Evolutionary conservation across 2,113 vertebrate species (phyloP).

Genomic region (Ailurus styani): DNA sequence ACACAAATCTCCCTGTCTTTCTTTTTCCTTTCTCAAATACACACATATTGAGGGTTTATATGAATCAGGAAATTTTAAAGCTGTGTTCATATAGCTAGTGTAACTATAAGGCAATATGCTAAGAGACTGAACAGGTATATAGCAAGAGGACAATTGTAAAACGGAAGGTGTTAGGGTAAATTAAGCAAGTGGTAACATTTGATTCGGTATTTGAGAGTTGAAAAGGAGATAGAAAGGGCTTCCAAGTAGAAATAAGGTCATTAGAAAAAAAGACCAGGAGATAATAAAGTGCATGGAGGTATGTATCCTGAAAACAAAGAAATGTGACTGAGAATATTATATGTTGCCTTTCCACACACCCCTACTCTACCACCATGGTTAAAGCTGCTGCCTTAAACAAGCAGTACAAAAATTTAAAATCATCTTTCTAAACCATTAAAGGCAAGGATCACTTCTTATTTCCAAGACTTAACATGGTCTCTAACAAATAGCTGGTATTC

Average conservation of each 20-base stretch:
- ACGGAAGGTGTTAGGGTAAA: constrained; percentile 31
- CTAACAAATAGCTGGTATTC: background rate
- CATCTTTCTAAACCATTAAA: constrained; percentile 20
- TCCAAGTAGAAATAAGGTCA: background rate
- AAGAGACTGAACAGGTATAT: background rate
- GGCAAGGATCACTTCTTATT: background rate
- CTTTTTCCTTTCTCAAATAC: background rate
- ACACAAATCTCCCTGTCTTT: background rate
- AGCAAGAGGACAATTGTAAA: background rate
- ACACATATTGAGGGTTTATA: constrained; percentile 5
- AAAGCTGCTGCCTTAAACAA: background rate
- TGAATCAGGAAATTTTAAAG: background rate
- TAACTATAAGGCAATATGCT: background rate
- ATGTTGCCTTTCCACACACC: background rate
- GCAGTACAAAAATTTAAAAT: background rate
- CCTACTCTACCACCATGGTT: background rate
- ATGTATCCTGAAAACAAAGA: background rate
- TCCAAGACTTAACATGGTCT: background rate
- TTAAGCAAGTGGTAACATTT: background rate
- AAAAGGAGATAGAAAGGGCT: background rate
- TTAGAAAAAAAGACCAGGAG: background rate
- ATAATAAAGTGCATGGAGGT: background rate
- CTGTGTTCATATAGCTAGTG: background rate
- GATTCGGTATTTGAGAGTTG: background rate
- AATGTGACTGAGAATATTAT: background rate